These are phyloP conservation scores for Corythucha ciliata DNA, from an alignment of 2,888 invertebrate genomes.

Conservation along the genomic window DNA sequence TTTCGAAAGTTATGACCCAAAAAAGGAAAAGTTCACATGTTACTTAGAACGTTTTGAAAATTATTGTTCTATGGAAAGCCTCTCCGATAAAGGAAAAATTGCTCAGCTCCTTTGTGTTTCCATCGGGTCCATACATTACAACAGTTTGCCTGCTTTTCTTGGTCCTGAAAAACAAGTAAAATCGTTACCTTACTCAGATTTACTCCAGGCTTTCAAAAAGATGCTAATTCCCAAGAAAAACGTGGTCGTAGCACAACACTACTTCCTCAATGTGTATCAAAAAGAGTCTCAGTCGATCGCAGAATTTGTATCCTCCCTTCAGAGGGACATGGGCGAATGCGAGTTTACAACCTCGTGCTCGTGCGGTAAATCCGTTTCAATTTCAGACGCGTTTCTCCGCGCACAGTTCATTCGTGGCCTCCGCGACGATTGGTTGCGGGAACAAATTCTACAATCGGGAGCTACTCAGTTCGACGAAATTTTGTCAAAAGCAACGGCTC, in stretches of 20 bases:
- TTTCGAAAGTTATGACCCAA: constrained; percentile 23
- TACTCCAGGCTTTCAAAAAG: constrained; percentile 15
- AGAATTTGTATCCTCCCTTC: constrained; percentile 18
- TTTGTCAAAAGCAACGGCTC: constrained; percentile 6
- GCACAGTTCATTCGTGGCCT: constrained; percentile 15
- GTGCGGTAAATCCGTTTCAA: constrained; percentile 2
- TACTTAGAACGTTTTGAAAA: constrained; percentile 27
- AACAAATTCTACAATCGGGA: constrained; percentile 15
- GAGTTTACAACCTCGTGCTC: constrained; percentile 7
- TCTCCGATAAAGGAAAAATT: constrained; percentile 18
- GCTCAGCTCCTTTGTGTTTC: constrained; percentile 23
- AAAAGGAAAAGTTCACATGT: constrained; percentile 24
- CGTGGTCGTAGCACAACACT: constrained; percentile 25
- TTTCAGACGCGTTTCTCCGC: constrained; percentile 1
- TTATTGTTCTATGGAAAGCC: constrained; percentile 17
- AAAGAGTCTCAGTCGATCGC: constrained; percentile 18
- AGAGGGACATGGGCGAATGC: constrained; percentile 13
- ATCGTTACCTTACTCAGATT: constrained; percentile 5
- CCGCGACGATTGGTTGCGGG: constrained; percentile 13
- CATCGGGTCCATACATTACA: constrained; percentile 26
- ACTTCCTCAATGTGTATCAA: constrained; percentile 19
- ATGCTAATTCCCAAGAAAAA: constrained; percentile 21
- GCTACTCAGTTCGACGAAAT: constrained; percentile 4
- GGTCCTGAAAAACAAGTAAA: constrained; percentile 21
- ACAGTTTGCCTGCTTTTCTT: constrained; percentile 22